Percentiles rank a stretch among this genome's conserved stretches.
Conservation (phyloP, 2,888 invertebrate genomes). For the Candidula unifasciata region DNA sequence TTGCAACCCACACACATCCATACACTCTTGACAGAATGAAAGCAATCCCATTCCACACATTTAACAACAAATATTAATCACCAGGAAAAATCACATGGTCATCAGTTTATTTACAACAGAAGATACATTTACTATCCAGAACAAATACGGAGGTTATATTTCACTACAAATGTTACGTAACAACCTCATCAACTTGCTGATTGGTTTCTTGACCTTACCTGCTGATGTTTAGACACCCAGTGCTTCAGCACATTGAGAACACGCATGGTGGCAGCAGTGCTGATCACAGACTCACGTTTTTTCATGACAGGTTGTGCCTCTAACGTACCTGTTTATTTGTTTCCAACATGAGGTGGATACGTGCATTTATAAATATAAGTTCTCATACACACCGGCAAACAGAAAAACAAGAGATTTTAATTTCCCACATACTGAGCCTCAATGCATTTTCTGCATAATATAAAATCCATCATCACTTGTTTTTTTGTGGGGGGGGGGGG, state of each 20-base stretch:
- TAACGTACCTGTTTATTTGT: conserved; percentile 52
- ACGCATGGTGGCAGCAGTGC: conserved; percentile 95
- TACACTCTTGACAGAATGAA: neutral
- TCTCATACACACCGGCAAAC: neutral
- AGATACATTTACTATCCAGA: neutral
- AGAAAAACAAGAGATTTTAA: too few species aligned
- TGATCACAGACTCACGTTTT: conserved; percentile 81
- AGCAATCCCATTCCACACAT: neutral
- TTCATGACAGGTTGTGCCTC: conserved; percentile 62
- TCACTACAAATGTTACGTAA: neutral
- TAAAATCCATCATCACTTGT: too few species aligned
- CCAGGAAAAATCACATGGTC: neutral
- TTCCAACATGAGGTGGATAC: neutral
- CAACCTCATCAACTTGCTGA: neutral
- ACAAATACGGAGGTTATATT: neutral
- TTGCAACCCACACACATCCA: neutral
- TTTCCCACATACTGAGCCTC: too few species aligned
- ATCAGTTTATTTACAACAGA: neutral
- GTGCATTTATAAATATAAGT: neutral
- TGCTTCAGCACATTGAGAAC: conserved; percentile 92
- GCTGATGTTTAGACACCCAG: conserved; percentile 90
- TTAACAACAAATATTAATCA: neutral
- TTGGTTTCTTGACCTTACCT: conserved; percentile 77
- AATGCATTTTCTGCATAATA: too few species aligned
- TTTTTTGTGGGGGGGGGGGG: too few species aligned